Evolutionary conservation across 1,140 invertebrate species (phyloP), one percentile per base, ranked within the genome.

Genomic region (Megalopta genalis): DNA sequence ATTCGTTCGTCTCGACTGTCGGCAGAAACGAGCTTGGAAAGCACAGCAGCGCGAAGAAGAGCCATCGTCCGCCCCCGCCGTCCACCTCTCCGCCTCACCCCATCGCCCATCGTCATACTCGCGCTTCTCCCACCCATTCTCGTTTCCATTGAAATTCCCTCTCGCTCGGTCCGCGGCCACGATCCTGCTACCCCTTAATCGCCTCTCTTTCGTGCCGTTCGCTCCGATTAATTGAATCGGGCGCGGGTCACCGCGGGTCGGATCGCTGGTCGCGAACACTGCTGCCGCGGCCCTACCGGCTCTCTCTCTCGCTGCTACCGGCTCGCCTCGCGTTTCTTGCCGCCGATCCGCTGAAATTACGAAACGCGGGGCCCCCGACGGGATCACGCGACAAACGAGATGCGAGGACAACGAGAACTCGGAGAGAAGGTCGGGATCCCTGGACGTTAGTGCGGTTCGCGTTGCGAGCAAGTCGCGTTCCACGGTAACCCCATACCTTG

Each of bases 401-500:
- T 9, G 7, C 39, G 39, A 42, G 42, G 14, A 46, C 10, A 10
- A 14, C 10, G 42, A 46, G 14, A 10, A 46, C 42, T 10, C 10
- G 42, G 9, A 46, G 42, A 46, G 42, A 46, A 46, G 42, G 42
- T 46, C 42, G 42, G 42, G 42, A 46, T 46, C 42, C 10, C 42
- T 12, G 42, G 14, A 32, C 32, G 32, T 4, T 32, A 4, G 32
- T 32, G 32, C 32, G 32, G 4, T 4, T 1, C 32, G 42, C 42
- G 10, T 10, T 42, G 7, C 39, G 39, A 42, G 39, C 39, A 0
- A 69, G 62, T 67, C 42, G 71, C 64, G 54, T 80, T 76, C 72
- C 62, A 63, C 77, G 71, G 76, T 72, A 78, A 83, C 77, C 71
- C 57, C 68, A 78, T 72, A 78, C 62, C 83, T 79, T 63, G 83